Conservation (phyloP, 2,797 vertebrate species). For the Enteromius unitaeniatus region DNA sequence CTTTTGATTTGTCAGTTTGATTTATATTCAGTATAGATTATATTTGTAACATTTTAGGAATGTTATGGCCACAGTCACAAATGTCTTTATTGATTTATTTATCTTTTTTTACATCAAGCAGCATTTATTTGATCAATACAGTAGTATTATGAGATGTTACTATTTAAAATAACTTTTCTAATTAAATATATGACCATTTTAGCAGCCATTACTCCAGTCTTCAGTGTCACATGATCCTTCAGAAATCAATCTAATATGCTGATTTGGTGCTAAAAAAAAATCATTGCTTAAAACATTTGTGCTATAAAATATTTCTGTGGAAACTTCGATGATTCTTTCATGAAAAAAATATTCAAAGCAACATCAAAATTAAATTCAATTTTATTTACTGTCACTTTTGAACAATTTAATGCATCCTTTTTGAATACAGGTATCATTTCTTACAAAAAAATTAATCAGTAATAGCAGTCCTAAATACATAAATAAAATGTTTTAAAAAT, state of each 20-base stretch:
- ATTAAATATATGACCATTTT: background rate
- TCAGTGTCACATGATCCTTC: background rate
- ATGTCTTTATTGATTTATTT: background rate
- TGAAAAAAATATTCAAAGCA: background rate
- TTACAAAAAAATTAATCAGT: no score
- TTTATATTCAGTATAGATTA: no score
- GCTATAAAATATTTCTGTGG: background rate
- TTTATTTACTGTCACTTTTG: background rate
- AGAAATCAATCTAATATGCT: background rate
- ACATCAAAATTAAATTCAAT: background rate
- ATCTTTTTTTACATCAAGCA: background rate
- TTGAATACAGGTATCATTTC: no score
- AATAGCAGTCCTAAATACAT: background rate
- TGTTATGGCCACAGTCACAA: background rate
- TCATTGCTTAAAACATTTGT: background rate
- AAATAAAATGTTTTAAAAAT: no score
- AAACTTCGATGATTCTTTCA: background rate
- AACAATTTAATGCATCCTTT: background rate
- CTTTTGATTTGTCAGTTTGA: background rate
- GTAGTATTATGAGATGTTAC: background rate
- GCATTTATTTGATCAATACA: background rate
- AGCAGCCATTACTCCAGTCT: background rate
- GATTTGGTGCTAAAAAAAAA: background rate
- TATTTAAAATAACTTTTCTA: background rate
- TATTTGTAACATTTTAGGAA: background rate